Base-by-base conservation (phyloP, 2,797 vertebrate species). In the Epinephelus coioides region DNA sequence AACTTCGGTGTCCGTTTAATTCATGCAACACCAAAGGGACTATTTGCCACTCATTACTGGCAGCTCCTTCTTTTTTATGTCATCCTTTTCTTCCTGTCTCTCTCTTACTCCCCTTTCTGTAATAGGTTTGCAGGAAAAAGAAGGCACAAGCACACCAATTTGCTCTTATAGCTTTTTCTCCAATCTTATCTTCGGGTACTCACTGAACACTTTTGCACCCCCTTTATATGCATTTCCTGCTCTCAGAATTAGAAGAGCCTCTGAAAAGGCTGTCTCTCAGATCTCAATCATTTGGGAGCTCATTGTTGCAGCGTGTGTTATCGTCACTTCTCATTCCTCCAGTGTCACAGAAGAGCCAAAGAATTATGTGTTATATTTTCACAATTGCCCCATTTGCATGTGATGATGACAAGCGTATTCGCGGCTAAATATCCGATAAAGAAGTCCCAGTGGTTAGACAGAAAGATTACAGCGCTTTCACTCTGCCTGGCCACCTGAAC, bases 301-400 rank as follows among this genome's bases (percentile, higher is more conserved):
- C 79, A 69, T 69, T 82, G 79, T 78, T 67, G 77, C 60, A 56
- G 49, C 64, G 55, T 72, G 53, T 61, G 75, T 91, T 92, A 93
- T 94, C 86, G 47, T 70, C 69, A 77, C 80, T 82, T 85, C 80
- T 86, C 69, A 78, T 83, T 85, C 67, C 66, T 83, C 67, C 46
- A 34, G 34, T 88, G 86, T 89, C 73, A 87, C 61, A 62, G 81
- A 79, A 54, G 57, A 79, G 83, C 67, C 53, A 64, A 73, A 79
- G 46, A 86, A 91, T 90, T 84, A 88, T 79, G 60, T 49, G 83
- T 89, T 74, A 57, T 70, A 82, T 86, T 87, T 82, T 68, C 73
- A 89, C 87, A 92, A 90, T 76, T 90, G 85, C 78, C 21, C 72
- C 64, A 93, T 93, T 94, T 95, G 88, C 89, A 93, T 92, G 82